Evolutionary conservation across 1,140 invertebrate genomes (phyloP).

Genomic region (Musca vetustissima): DNA sequence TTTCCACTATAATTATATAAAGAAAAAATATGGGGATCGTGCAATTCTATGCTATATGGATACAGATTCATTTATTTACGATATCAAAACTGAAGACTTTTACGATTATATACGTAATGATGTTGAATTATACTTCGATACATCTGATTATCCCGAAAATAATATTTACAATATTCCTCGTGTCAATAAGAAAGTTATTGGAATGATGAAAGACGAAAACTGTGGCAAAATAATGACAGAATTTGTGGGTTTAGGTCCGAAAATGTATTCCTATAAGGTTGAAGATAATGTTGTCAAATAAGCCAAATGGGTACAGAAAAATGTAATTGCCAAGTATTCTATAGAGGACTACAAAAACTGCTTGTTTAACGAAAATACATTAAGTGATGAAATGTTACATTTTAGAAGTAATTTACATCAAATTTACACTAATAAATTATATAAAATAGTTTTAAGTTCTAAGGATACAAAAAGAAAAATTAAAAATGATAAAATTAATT

Average conservation of each 20-base stretch:
- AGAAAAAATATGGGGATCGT: slow-evolving; percentile 40
- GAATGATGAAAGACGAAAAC: slow-evolving; percentile 21
- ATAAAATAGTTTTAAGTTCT: too few species aligned
- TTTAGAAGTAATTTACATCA: too few species aligned
- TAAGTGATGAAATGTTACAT: too few species aligned
- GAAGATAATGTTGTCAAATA: neutral
- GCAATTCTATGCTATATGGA: slow-evolving; percentile 36
- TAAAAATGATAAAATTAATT: too few species aligned
- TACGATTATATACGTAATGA: too few species aligned
- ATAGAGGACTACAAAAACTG: too few species aligned
- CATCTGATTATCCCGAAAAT: neutral
- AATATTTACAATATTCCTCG: slow-evolving; percentile 11
- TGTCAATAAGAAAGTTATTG: slow-evolving; percentile 12
- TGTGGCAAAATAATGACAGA: slow-evolving; percentile 3
- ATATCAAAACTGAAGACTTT: too few species aligned
- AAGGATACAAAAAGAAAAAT: too few species aligned
- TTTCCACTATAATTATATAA: slow-evolving; percentile 44
- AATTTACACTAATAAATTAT: too few species aligned
- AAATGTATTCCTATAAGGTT: slow-evolving; percentile 20
- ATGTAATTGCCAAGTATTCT: neutral
- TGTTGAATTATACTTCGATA: too few species aligned
- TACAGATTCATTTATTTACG: too few species aligned
- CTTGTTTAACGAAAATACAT: too few species aligned
- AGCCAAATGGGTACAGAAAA: slow-evolving; percentile 6
- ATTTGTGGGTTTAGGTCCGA: slow-evolving; percentile 12